Conservation (phyloP, 2,113 vertebrate species). For the Machaerirhynchus nigripectus region DNA sequence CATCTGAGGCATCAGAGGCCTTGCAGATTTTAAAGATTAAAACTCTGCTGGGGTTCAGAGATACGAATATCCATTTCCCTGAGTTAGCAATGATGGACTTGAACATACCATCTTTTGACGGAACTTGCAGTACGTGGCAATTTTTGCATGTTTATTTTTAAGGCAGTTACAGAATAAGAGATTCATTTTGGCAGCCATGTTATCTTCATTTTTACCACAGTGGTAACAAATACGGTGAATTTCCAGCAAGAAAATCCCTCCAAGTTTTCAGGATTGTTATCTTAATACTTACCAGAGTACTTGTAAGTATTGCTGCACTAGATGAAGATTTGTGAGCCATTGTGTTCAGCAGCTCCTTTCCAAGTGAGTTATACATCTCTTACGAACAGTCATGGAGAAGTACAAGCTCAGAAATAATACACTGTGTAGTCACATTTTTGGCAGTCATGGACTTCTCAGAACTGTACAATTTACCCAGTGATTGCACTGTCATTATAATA, state of each 20-base stretch:
- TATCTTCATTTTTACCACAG: conserved; percentile 46
- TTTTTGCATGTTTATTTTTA: conserved; percentile 55
- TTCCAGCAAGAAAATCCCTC: background rate
- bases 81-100: conserved; percentile 15
- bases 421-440: conserved; percentile 44
- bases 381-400: conserved; percentile 52
- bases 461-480: conserved; percentile 67
- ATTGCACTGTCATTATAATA: conserved; percentile 74
- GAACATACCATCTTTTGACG: background rate
- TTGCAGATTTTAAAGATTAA: conserved; percentile 34
- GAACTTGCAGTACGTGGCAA: conserved; percentile 3
- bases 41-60: background rate
- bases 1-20: background rate
- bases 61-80: conserved; percentile 31
- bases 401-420: conserved; percentile 72
- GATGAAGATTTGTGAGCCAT: conserved; percentile 66
- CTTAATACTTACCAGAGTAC: conserved; percentile 53
- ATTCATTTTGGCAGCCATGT: background rate
- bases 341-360: conserved; percentile 57
- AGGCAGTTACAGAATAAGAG: conserved; percentile 12
- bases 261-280: conserved; percentile 44
- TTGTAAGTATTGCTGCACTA: conserved; percentile 34
- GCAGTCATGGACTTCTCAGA: conserved; percentile 61
- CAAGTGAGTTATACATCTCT: conserved; percentile 67
- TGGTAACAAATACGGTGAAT: conserved; percentile 1